phyloP scores from a whole-genome alignment of 2,113 vertebrate genomes.

The Scalopus aquaticus region DNA sequence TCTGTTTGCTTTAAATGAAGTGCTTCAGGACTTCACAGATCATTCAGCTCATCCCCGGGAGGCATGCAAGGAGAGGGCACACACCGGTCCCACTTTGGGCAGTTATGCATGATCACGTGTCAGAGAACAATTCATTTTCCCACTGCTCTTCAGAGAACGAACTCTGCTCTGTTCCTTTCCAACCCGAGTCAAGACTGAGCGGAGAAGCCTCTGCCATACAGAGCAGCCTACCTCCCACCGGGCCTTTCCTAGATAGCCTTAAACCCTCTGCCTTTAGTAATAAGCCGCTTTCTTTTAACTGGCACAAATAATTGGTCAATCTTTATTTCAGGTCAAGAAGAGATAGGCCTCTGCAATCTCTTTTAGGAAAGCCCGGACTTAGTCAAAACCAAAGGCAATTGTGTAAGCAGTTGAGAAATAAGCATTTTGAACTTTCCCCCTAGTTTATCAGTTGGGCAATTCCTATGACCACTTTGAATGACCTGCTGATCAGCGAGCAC shows the following conservation, averaged over 20 bases:
- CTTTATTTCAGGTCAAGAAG: slow-evolving; percentile 2
- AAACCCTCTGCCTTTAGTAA: neutral
- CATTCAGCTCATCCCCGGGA: neutral
- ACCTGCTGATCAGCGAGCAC: neutral
- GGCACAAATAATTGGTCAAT: slow-evolving; percentile 31
- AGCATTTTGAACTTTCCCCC: slow-evolving; percentile 83
- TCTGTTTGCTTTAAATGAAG: neutral
- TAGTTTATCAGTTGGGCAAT: slow-evolving; percentile 39
- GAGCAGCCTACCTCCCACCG: neutral
- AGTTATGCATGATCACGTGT: neutral
- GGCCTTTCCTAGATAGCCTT: neutral
- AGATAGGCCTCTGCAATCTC: neutral
- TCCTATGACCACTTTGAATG: neutral
- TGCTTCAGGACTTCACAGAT: neutral
- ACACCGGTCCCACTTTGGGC: neutral
- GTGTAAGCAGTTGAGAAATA: slow-evolving; percentile 76
- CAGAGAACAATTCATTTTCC: neutral
- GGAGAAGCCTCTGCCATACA: neutral
- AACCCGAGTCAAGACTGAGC: neutral
- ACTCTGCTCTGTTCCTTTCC: neutral
- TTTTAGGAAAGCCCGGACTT: slow-evolving; percentile 74
- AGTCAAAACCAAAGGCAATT: slow-evolving; percentile 84
- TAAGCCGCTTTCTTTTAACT: neutral
- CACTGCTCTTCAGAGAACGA: neutral
- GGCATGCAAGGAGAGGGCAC: neutral